Conservation (phyloP, 2,113 vertebrate species). For the Psittacara wagleri region DNA sequence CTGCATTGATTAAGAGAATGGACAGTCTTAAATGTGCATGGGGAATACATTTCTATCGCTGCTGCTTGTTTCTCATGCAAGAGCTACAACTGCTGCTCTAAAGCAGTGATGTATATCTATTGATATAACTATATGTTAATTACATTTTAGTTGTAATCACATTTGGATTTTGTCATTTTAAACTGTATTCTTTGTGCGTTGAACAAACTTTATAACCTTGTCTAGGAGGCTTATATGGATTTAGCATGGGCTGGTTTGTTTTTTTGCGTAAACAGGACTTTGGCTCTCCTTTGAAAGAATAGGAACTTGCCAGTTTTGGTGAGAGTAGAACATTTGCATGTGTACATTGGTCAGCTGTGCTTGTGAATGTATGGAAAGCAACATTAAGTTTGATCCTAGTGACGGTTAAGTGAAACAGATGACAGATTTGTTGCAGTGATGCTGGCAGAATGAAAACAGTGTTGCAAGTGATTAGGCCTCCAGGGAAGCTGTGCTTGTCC, state of each 20-base stretch:
- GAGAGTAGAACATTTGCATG: neutral
- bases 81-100: neutral
- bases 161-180: neutral
- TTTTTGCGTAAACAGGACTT: neutral
- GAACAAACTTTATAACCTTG: neutral
- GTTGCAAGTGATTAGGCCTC: neutral
- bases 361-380: neutral
- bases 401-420: neutral
- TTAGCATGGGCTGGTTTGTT: neutral
- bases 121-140: neutral
- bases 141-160: neutral
- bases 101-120: neutral
- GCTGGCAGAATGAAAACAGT: neutral
- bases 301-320: neutral
- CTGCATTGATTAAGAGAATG: neutral
- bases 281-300: neutral
- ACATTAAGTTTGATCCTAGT: neutral
- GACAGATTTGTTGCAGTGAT: neutral
- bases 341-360: neutral
- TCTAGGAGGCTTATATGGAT: neutral
- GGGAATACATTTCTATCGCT: neutral
- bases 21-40: neutral
- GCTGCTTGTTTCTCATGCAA: neutral
- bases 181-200: neutral
- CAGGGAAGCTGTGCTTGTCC: neutral